These are phyloP conservation scores for Brachycybe producta DNA, from an alignment of 2,888 invertebrate genomes.

Conservation along the genomic window DNA sequence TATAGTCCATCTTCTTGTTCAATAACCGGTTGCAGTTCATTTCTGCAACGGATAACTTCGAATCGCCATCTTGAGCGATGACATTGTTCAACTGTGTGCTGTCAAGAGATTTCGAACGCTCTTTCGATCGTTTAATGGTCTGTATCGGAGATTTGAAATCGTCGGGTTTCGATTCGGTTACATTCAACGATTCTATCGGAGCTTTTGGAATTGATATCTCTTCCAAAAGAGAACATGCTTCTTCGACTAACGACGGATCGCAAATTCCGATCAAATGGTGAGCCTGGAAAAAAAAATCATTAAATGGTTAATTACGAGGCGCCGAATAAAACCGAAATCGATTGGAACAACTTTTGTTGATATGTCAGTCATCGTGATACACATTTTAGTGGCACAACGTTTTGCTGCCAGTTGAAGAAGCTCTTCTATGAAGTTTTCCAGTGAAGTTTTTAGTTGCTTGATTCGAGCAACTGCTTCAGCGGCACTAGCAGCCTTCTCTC, in stretches of 20 bases:
- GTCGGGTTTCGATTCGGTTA: not conserved
- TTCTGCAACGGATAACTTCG: not conserved
- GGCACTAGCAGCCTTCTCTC: conserved; percentile 22
- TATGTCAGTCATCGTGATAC: conserved; percentile 20
- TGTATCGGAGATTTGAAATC: not conserved
- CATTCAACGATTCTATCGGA: not conserved
- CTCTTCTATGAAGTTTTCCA: conserved; percentile 17
- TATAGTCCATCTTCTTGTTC: conserved; percentile 6
- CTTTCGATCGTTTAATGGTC: not conserved
- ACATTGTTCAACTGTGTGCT: not conserved
- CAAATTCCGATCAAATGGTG: conserved; percentile 65
- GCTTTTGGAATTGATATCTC: conserved; percentile 45
- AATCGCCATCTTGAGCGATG: not conserved
- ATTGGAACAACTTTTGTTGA: conserved; percentile 8
- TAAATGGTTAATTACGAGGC: conserved; percentile 1
- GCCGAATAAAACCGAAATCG: not conserved
- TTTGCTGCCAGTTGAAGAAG: conserved; percentile 20
- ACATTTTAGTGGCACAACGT: conserved; percentile 18
- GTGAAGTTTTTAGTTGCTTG: conserved; percentile 3
- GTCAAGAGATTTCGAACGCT: conserved; percentile 9
- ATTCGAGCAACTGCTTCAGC: conserved; percentile 21
- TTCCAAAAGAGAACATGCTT: conserved; percentile 68
- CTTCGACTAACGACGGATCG: conserved; percentile 74
- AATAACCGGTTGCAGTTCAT: not conserved
- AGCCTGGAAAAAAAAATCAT: conserved; percentile 38